Evolutionary conservation across 2,113 vertebrate genomes (phyloP), one percentile per base, ranked within the genome.

Genomic region (Salvator merianae): DNA sequence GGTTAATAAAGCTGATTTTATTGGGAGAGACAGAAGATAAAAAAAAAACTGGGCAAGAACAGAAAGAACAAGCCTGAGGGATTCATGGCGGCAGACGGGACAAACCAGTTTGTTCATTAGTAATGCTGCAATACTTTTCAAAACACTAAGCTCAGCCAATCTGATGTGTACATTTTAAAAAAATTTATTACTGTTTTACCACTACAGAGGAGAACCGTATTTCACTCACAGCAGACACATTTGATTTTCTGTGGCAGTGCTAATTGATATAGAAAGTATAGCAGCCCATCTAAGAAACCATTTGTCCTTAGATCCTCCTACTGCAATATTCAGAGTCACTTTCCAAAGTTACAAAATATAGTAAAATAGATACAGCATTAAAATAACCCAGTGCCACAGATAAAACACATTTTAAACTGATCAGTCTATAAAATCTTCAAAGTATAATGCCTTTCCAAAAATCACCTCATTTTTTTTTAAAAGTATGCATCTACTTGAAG

Each of bases 81-180:
- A 95, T 92, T 90, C 89, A 94, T 90, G 92, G 92, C 92, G 93
- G 94, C 89, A 91, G 96, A 95, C 96, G 91, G 94, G 95, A 94
- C 95, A 95, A 96, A 97, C 96, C 93, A 94, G 96, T 97, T 96
- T 94, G 93, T 92, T 93, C 92, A 93, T 94, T 95, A 94, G 92
- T 94, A 95, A 93, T 90, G 87, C 90, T 91, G 89, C 86, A 85
- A 86, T 89, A 90, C 92, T 85, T 93, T 93, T 94, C 91, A 93
- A 94, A 93, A 91, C 92, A 93, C 80, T 82, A 90, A 82, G 82
- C 88, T 92, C 90, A 92, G 93, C 92, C 92, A 93, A 91, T 90
- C 92, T 90, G 50, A 87, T 73, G 73, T 50, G 63, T 73, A 72
- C 47, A 73, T 79, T 73, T 79, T 73, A 28, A 22, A 34, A 73